Base-by-base conservation (phyloP, 2,888 invertebrate genomes). In the Amorpha juglandis region DNA sequence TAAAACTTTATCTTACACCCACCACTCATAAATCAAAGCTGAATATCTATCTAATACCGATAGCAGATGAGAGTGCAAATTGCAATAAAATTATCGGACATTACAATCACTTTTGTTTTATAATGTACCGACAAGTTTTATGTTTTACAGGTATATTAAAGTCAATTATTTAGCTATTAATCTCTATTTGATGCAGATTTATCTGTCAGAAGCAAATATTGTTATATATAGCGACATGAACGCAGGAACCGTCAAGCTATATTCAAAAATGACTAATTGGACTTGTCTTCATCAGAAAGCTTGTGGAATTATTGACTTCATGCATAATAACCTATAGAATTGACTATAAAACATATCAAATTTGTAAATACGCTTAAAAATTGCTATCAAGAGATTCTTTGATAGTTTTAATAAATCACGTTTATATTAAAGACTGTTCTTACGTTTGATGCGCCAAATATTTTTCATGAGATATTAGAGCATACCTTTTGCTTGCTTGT, bases 71-170 rank as follows among this genome's bases (percentile, higher is more conserved):
- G 58, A 58, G 55, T 65, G 55, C 27, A 48, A 65, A 65, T 65
- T 58, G 58, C 64, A 65, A 63, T 55, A 47, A 63, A 64, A 67
- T 62, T 62, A 63, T 67, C 64, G 68, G 68, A 68, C 63, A 65
- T 48, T 52, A 35, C 45, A 63, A 62, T 63, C 48, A 62, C 47
- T 19, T 47, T 52, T 27, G 1, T 27, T 27, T 27, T 27, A 27
- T 27, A 27, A 27, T 27, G 27, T 27, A 1, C 1, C 4, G 27
- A 27, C 4, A 27, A 33, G 47, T 65, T 58, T 65, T 14, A 47
- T 65, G 47, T 58, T 65, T 16, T 65, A 42, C 33, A n/a, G 58
- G 35, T 65, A 58, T 55, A 65, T 65, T 58, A 58, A 48, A 65
- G 64, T 65, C 55, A 19, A 64, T 64, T 64, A 55, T 33, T 11